phyloP scores from a whole-genome alignment of 2,797 vertebrate genomes.

The Sebastes taczanowskii region DNA sequence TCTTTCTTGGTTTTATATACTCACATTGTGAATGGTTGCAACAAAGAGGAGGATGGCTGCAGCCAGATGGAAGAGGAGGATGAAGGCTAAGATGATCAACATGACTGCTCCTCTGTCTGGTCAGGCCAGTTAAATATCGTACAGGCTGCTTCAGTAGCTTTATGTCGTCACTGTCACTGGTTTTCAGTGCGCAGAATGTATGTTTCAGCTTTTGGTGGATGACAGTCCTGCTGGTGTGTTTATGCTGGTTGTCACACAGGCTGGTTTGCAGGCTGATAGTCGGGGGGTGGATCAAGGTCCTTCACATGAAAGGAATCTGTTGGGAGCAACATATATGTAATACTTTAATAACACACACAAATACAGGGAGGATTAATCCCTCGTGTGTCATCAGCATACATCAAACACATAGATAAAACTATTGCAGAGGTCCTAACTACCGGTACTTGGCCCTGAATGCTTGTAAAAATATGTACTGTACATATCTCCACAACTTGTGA shows the following conservation, averaged over 20 bases:
- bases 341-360: conserved; percentile 5
- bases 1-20: conserved; percentile 48
- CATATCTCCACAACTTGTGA: neutral
- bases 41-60: conserved; percentile 89
- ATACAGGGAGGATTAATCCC: neutral
- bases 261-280: neutral
- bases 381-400: neutral
- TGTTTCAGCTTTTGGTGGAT: neutral
- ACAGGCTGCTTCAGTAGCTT: neutral
- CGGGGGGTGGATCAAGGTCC: conserved; percentile 5
- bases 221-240: neutral
- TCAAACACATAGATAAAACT: neutral
- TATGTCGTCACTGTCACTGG: neutral
- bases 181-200: neutral
- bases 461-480: neutral
- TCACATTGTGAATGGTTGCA: conserved; percentile 93
- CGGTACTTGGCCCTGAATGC: neutral
- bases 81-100: conserved; percentile 93
- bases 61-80: conserved; percentile 93
- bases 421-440: neutral
- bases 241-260: conserved; percentile 6
- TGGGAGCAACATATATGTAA: neutral
- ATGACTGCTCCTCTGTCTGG: conserved; percentile 77
- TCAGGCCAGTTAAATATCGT: neutral
- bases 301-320: conserved; percentile 26